Evolutionary conservation across 2,113 vertebrate species (phyloP).

Genomic region (Australoheros scitulus): DNA sequence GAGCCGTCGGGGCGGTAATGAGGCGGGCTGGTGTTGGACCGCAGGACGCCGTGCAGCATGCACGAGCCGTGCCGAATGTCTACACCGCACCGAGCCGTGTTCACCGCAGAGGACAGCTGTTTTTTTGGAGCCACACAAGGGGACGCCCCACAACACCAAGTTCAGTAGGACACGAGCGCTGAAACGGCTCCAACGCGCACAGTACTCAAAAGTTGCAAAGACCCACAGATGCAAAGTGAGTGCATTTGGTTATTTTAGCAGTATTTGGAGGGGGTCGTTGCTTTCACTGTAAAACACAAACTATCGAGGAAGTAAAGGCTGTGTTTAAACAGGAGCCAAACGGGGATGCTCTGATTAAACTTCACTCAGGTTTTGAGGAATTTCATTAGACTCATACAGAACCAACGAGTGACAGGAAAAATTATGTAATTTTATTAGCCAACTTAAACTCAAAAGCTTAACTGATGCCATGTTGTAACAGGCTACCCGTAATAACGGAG

Average conservation of each 20-base stretch:
- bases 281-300: not conserved
- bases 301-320: not conserved
- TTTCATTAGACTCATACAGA: not conserved
- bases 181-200: not conserved
- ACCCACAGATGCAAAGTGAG: not conserved
- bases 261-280: not conserved
- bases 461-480: not conserved
- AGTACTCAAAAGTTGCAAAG: not conserved
- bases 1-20: slow-evolving; percentile 45
- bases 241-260: not conserved
- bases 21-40: slow-evolving; percentile 56
- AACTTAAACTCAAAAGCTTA: slow-evolving; percentile 5
- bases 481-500: not conserved
- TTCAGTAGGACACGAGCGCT: slow-evolving; percentile 4
- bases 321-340: not conserved
- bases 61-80: slow-evolving; percentile 55
- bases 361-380: not conserved
- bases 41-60: slow-evolving; percentile 66
- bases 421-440: not conserved
- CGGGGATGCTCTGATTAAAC: not conserved
- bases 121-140: slow-evolving; percentile 43
- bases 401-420: not conserved
- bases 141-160: slow-evolving; percentile 26
- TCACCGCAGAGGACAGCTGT: slow-evolving; percentile 57
- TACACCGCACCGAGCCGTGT: slow-evolving; percentile 55